These are phyloP conservation scores for Karalla daura DNA, from an alignment of 2,797 vertebrate species.

Conservation along the genomic window DNA sequence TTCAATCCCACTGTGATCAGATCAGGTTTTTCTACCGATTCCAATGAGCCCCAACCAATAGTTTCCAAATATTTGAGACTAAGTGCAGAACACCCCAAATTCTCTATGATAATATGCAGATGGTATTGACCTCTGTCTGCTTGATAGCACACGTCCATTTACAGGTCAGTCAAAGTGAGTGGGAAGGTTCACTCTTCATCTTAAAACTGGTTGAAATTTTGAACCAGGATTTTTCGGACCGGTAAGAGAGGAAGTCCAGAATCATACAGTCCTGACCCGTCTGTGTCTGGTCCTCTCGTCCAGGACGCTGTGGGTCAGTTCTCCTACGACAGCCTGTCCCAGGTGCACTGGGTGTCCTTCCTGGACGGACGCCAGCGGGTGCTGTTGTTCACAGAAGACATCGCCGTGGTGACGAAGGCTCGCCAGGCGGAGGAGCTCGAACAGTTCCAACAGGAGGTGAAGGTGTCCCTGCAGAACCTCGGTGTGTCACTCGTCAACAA, in stretches of 20 bases:
- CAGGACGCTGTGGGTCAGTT: slow-evolving; percentile 95
- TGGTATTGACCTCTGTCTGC: not conserved
- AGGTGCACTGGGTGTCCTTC: slow-evolving; percentile 97
- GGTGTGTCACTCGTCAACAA: slow-evolving; percentile 95
- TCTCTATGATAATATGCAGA: not conserved
- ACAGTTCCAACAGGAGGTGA: slow-evolving; percentile 92
- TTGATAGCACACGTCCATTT: not conserved
- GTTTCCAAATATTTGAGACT: not conserved
- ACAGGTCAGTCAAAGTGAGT: not conserved
- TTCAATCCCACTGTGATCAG: not conserved
- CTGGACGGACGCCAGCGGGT: slow-evolving; percentile 94
- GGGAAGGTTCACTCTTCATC: not conserved
- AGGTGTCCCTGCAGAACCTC: slow-evolving; percentile 91
- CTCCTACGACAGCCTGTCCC: slow-evolving; percentile 84
- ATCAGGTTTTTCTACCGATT: not conserved
- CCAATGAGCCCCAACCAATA: not conserved
- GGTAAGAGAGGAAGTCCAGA: not conserved
- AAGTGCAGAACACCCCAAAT: rapidly evolving
- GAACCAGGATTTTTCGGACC: not conserved
- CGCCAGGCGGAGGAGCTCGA: slow-evolving; percentile 95
- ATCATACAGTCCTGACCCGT: not conserved
- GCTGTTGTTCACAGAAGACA: slow-evolving; percentile 94
- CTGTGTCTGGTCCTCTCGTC: not conserved
- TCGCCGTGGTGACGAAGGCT: slow-evolving; percentile 92
- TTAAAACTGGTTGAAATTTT: not conserved